Evolutionary conservation across 2,888 invertebrate species (phyloP).

Genomic region (Dynastes hyllus): DNA sequence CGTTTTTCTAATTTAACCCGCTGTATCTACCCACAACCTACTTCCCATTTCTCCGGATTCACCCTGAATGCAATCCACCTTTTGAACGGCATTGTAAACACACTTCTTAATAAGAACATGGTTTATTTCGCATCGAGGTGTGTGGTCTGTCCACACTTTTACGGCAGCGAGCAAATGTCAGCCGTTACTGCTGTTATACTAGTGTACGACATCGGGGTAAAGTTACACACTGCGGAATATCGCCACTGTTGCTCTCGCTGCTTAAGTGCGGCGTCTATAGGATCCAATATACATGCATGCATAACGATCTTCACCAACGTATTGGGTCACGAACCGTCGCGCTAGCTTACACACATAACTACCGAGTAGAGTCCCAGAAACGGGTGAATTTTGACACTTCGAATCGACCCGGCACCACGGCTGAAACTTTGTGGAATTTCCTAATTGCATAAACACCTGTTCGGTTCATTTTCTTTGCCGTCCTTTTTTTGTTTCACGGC

Average conservation of each 20-base stretch:
- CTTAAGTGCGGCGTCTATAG: neutral
- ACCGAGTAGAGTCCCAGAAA: neutral
- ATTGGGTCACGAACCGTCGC: slow-evolving; percentile 25
- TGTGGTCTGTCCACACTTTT: slow-evolving; percentile 59
- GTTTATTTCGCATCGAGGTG: slow-evolving; percentile 59
- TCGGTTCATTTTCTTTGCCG: slow-evolving; percentile 1
- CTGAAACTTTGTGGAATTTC: slow-evolving; percentile 23
- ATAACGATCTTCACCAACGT: neutral
- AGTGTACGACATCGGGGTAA: slow-evolving; percentile 47
- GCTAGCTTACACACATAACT: neutral
- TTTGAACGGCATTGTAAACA: neutral
- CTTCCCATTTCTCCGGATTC: too few species aligned
- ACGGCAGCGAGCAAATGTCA: slow-evolving; percentile 54
- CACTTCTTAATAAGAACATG: slow-evolving; percentile 54
- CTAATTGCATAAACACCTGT: slow-evolving; percentile 46
- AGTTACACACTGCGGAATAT: slow-evolving; percentile 44
- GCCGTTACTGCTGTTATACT: slow-evolving; percentile 27
- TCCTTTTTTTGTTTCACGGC: slow-evolving; percentile 16
- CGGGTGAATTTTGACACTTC: slow-evolving; percentile 42
- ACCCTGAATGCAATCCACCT: too few species aligned
- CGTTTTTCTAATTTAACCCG: too few species aligned
- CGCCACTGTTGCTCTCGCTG: neutral
- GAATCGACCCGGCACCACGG: slow-evolving; percentile 17
- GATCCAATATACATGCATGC: neutral
- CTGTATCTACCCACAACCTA: too few species aligned